Conservation (phyloP, 2,888 invertebrate genomes). For the Idaea aversata region DNA sequence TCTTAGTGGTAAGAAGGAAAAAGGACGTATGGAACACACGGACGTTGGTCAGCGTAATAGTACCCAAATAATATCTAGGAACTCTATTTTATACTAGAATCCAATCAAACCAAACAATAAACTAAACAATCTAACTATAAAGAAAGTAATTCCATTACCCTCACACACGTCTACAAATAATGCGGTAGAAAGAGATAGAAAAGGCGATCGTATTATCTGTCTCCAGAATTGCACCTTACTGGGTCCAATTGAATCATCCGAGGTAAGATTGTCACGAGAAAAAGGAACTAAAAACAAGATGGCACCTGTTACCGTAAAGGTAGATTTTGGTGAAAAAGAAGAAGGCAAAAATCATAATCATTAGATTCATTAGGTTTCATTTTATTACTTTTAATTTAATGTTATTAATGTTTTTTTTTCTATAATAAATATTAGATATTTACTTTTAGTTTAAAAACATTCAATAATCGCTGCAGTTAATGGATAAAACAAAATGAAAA, state of each 20-base stretch:
- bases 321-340: neutral
- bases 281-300: slow-evolving; percentile 27
- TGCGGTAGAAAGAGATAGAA: slow-evolving; percentile 11
- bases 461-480: neutral
- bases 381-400: too few relatives aligned
- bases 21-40: too few relatives aligned
- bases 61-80: neutral
- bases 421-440: too few relatives aligned
- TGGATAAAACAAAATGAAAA: slow-evolving; percentile 10
- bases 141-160: slow-evolving; percentile 21
- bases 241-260: slow-evolving; percentile 51
- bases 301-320: slow-evolving; percentile 6
- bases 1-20: too few relatives aligned
- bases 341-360: too few relatives aligned
- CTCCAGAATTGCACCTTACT: slow-evolving; percentile 33
- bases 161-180: slow-evolving; percentile 24
- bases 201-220: slow-evolving; percentile 28
- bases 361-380: too few relatives aligned
- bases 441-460: neutral
- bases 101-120: neutral
- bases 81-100: neutral
- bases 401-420: too few relatives aligned
- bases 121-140: neutral
- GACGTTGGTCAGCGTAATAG: too few relatives aligned
- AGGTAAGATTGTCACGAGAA: slow-evolving; percentile 43